Base-by-base conservation (phyloP, 2,797 vertebrate species). In the Tenualosa thibaudeaui region DNA sequence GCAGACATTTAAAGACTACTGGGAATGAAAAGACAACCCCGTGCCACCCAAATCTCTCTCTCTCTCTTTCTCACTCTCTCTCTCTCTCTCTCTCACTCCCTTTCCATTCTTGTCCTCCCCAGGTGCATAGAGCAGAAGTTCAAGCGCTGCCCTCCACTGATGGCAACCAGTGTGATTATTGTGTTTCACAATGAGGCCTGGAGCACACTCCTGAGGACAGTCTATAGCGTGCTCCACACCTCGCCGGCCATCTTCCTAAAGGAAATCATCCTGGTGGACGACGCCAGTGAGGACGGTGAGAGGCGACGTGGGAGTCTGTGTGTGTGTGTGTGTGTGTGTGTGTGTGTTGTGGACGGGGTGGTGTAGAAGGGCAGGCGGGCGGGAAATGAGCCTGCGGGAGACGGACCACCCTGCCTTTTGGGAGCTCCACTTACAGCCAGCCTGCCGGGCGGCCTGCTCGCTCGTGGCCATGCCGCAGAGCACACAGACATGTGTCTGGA, bases 101-200 rank as follows among this genome's bases (percentile, higher is more conserved):
- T 68, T 49, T 85, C 53, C 22, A 86, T 83, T 6, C 17, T 19
- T 19, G 15, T 83, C 71, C 5, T 17, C 85, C 92, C 82, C 92
- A 99, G 98, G 95, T 99, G 98, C 89, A 99, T 99, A 91, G 98
- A 99, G 88, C 97, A 98, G 88, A 98, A 96, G 85, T 99, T 99
- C 94, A 97, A 96, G 89, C 96, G 98, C 78, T 99, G 98, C 88
- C 98, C 98, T 0, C 91, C 96, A 0, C 89, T 99, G 90, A 97
- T 96, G 83, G 98, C 96, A 87, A 99, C 98, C 86, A 99, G 98
- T 81, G 96, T 99, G 92, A 97, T 99, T 89, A 99, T 99, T 82
- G 98, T 99, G 90, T 99, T 99, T 92, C 98, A 99, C 92, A 99
- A 99, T 68, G 98, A 99, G 90, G 98, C 96, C 0, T 99, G 98